Evolutionary conservation across 2,113 vertebrate genomes (phyloP), one percentile per base, ranked within the genome.

Genomic region (Periophthalmodon schlosseri): DNA sequence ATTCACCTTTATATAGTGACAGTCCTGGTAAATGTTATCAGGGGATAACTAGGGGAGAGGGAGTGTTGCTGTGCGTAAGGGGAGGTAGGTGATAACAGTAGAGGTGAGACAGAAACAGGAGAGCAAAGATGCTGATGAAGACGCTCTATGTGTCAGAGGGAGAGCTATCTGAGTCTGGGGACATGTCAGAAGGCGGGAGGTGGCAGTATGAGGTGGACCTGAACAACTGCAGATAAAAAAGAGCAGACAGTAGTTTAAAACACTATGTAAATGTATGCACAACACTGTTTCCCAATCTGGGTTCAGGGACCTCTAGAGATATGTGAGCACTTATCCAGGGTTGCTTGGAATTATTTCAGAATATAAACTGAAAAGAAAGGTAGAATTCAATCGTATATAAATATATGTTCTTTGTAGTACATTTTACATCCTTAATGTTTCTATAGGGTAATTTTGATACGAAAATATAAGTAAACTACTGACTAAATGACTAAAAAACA

Each of bases 101-200:
- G 68, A 86, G 73, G 81, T 80, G 81, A 87, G 77, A 73, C 64
- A 73, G 69, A 77, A 64, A 75, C 56, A 70, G 78, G 73, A 80
- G 75, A 33, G 69, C 52, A 69, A 47, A 71, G 83, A 77, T 67
- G 54, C 54, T 73, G 83, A 84, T 71, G 76, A 83, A 81, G 70
- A 83, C 6, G 5, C n/a, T 71, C 34, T 73, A 54, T 1, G 2
- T 73, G 79, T 69, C 64, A 68, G 73, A 75, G 63, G 64, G 39
- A 49, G 57, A 70, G 36, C 63, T 56, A 4, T 20, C 33, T 4
- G 18, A 69, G 52, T 9, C 9, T 56, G 52, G 39, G 44, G 70
- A 33, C 61, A 28, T 16, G 65, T 46, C 33, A 54, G 60, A 20
- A 36, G 34, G n/a, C 20, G 13, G 3, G 24, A 64, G 20, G 33